phyloP scores from a whole-genome alignment of 2,888 invertebrate species.

The Trissonchulus latispiculum region DNA sequence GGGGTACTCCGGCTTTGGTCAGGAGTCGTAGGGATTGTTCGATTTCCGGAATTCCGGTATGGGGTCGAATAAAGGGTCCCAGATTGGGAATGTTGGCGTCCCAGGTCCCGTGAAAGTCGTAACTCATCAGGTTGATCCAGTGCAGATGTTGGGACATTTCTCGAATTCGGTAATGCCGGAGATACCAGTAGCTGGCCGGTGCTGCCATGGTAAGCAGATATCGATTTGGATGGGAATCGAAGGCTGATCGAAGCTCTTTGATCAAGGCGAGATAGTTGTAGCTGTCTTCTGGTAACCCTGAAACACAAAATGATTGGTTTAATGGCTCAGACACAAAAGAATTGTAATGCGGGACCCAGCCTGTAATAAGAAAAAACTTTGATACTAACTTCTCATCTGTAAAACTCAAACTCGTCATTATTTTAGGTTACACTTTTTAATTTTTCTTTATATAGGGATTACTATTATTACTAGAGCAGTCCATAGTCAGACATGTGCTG shows the following conservation, averaged over 20 bases:
- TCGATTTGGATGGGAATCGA: not conserved
- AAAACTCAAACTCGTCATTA: too few relatives aligned
- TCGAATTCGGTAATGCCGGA: not conserved
- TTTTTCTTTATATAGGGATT: too few relatives aligned
- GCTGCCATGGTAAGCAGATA: not conserved
- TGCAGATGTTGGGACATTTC: not conserved
- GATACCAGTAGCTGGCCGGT: not conserved
- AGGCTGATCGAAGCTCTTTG: not conserved
- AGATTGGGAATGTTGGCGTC: not conserved
- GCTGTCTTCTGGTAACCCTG: not conserved
- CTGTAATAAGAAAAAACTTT: too few relatives aligned
- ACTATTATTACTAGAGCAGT: too few relatives aligned
- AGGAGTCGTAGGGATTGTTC: not conserved
- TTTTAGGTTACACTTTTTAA: too few relatives aligned
- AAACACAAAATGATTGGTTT: too few relatives aligned
- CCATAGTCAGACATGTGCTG: too few relatives aligned
- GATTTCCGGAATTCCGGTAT: not conserved
- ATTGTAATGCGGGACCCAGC: too few relatives aligned
- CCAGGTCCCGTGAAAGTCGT: not conserved
- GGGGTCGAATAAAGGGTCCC: not conserved
- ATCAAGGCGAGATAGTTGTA: not conserved
- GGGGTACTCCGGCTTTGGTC: not conserved
- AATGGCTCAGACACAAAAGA: too few relatives aligned
- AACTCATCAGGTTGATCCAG: not conserved
- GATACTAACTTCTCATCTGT: too few relatives aligned